Evolutionary conservation across 2,888 invertebrate species (phyloP), one percentile per base, ranked within the genome.

Genomic region (Automeris io): DNA sequence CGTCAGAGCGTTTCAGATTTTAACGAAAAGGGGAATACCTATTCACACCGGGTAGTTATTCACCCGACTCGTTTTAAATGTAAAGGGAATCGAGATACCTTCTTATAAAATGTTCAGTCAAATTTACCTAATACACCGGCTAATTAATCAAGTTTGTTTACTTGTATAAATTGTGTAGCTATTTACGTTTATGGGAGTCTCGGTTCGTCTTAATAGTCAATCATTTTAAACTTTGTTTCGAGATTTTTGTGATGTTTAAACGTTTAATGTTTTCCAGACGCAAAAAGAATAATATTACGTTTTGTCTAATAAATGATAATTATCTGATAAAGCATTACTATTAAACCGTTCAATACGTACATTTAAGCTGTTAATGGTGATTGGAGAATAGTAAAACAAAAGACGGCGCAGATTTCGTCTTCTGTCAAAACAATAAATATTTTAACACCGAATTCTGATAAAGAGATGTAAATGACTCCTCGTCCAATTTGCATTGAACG

Each of bases 401-500:
- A 37, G 29, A 31, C 23, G 32, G 16, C 19, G 35, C 13, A 11
- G 19, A 16, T 23, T 29, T 31, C 18, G 23, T 37, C 32, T 18
- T 31, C 23, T 32, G 32, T 23, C 23, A 37, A 70, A 73, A 68
- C 70, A 73, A 78, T 75, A 76, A 74, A 77, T 76, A 82, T 82
- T 78, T 79, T 70, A 75, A 71, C 69, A 69, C 64, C 63, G 58
- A 72, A 72, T 74, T 68, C 74, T 71, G 80, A 76, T 80, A 79
- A 81, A 80, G 79, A 74, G 77, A 81, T 83, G 81, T 80, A 80
- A 83, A 85, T 80, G 79, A 76, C 78, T 77, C 65, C 72, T 79
- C 73, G 73, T 80, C 73, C 82, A 85, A 86, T 86, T 85, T 86
- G 78, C 85, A 83, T 83, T 75, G 80, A 81, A 79, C 81, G 81